A percentile compares a stretch with the other conserved stretches of the same genome.
Conservation (phyloP, 2,888 invertebrate genomes). For the Elgonia sp. region DNA sequence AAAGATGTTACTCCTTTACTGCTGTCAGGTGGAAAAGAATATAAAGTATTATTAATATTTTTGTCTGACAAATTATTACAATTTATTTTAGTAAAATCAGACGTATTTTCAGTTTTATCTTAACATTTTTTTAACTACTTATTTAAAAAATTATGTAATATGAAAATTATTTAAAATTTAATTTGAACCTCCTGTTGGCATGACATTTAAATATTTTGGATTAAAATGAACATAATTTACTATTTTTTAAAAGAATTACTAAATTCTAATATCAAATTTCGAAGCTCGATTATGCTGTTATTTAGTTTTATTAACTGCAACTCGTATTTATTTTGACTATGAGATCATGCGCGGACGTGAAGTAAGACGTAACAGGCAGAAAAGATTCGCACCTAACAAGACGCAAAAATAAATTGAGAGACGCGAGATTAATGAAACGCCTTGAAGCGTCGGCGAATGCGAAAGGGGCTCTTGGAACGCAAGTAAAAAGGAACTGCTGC, state of each 20-base stretch:
- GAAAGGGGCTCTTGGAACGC: slow-evolving; percentile 80
- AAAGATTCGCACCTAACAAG: slow-evolving; percentile 84
- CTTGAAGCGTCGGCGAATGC: slow-evolving; percentile 84
- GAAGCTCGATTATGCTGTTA: slow-evolving; percentile 39
- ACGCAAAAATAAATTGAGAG: slow-evolving; percentile 86
- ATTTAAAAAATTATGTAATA: no score
- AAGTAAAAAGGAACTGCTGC: slow-evolving; percentile 78
- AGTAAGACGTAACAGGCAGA: slow-evolving; percentile 83
- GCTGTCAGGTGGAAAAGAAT: slow-evolving; percentile 41
- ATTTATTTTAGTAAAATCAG: no score
- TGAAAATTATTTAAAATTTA: no score
- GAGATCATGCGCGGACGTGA: slow-evolving; percentile 66
- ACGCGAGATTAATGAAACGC: slow-evolving; percentile 86
- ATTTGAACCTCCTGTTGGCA: no score
- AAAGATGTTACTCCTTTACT: slow-evolving; percentile 40
- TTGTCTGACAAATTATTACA: neutral
- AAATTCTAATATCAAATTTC: slow-evolving; percentile 28
- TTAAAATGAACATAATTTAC: neutral
- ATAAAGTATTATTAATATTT: neutral
- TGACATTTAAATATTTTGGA: no score
- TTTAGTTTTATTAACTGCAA: slow-evolving; percentile 67
- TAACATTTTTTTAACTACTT: no score
- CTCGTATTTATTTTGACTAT: slow-evolving; percentile 47
- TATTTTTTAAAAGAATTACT: slow-evolving; percentile 13
- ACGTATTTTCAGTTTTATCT: no score